Conservation (phyloP, 1,140 invertebrate genomes). For the Hylyphantes graminicola region DNA sequence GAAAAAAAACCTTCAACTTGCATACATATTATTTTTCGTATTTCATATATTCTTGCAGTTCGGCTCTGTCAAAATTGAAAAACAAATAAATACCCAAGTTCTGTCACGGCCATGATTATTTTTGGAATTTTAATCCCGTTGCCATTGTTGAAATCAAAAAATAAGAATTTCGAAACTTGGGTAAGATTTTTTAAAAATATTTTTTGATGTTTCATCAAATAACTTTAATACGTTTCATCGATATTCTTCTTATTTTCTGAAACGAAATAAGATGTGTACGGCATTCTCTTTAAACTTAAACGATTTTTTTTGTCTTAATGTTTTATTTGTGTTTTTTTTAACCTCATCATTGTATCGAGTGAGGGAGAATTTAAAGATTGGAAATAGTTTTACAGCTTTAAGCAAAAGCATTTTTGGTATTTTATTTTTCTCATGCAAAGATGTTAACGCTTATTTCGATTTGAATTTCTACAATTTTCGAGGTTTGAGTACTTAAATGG, state of each 20-base stretch:
- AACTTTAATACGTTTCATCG: constrained; percentile 46
- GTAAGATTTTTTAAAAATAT: too few species aligned
- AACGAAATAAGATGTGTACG: too few species aligned
- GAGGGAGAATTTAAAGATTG: constrained; percentile 18
- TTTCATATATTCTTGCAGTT: neutral
- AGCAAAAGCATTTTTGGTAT: too few species aligned
- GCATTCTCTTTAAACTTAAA: neutral
- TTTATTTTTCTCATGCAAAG: too few species aligned
- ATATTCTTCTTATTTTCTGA: constrained; percentile 23
- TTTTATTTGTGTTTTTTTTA: constrained; percentile 13
- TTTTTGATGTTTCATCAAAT: constrained; percentile 25
- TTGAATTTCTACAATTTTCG: neutral
- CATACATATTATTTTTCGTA: neutral
- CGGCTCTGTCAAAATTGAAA: constrained; percentile 3
- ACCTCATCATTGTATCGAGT: constrained; percentile 8
- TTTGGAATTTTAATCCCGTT: constrained; percentile 32
- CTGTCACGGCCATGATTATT: constrained; percentile 31
- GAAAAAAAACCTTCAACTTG: constrained; percentile 1
- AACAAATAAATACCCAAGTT: constrained; percentile 11
- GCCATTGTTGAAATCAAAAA: neutral
- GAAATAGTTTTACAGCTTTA: neutral
- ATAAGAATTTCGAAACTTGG: constrained; percentile 10
- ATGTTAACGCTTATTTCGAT: too few species aligned
- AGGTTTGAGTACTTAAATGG: constrained; percentile 5
- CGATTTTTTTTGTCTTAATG: constrained; percentile 14